Evolutionary conservation across 2,797 vertebrate genomes (phyloP).

Genomic region (Halcyon badia): DNA sequence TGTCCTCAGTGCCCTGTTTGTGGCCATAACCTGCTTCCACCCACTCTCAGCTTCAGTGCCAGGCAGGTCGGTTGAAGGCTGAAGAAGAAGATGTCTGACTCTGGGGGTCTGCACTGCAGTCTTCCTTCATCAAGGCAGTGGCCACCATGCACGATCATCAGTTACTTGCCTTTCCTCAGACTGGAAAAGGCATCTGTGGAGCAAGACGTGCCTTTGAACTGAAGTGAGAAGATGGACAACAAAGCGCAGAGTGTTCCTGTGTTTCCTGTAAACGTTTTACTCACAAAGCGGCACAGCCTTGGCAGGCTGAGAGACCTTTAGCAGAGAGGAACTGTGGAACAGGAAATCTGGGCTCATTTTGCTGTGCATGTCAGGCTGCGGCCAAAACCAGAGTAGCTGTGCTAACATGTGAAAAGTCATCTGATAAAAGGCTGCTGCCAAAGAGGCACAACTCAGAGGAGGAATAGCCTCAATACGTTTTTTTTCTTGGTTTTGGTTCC

Average conservation of each 20-base stretch:
- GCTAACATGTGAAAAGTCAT: slow-evolving; percentile 31
- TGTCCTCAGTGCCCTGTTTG: not conserved
- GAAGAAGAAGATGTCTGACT: not conserved
- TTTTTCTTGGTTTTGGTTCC: slow-evolving; percentile 45
- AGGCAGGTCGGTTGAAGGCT: not conserved
- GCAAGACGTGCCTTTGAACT: not conserved
- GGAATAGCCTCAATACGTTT: not conserved
- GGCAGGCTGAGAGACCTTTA: not conserved
- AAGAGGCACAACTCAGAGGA: not conserved
- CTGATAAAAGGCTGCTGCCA: slow-evolving; percentile 1
- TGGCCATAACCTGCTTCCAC: not conserved
- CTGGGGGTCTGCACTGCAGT: not conserved
- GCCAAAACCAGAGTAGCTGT: slow-evolving; percentile 18
- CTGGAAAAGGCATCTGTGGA: not conserved
- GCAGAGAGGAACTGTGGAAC: slow-evolving; percentile 9
- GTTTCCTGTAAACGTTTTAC: not conserved
- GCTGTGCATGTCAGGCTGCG: not conserved
- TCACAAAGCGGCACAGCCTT: accelerated
- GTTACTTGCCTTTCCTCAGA: not conserved
- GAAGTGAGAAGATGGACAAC: not conserved
- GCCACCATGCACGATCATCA: accelerated
- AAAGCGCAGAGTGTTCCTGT: not conserved
- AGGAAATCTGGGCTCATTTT: slow-evolving; percentile 1
- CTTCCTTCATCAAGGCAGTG: not conserved
- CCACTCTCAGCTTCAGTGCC: accelerated